phyloP scores from a whole-genome alignment of 2,888 invertebrate genomes.

The Malthinus seriepunctatus region DNA sequence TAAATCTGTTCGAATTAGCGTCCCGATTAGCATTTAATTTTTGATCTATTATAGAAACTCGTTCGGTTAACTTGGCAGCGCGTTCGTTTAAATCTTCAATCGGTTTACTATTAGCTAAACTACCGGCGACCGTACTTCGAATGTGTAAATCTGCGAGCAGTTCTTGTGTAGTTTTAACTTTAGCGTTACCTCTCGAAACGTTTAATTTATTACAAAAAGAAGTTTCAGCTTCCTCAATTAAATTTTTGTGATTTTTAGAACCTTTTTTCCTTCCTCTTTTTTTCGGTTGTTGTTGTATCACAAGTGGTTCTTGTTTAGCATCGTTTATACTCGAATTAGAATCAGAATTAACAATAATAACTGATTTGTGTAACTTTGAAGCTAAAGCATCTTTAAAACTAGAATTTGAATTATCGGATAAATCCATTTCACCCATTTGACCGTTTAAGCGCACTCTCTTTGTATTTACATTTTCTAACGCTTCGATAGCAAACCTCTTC shows the following conservation, averaged over 20 bases:
- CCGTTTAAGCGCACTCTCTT: slow-evolving; percentile 58
- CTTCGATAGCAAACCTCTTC: slow-evolving; percentile 30
- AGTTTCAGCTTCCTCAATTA: slow-evolving; percentile 59
- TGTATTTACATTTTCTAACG: slow-evolving; percentile 41
- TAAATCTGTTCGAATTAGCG: slow-evolving; percentile 48
- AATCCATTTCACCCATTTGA: slow-evolving; percentile 50
- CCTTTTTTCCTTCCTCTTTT: slow-evolving; percentile 65
- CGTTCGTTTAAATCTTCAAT: slow-evolving; percentile 51
- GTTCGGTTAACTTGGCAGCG: slow-evolving; percentile 52
- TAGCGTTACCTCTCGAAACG: slow-evolving; percentile 62
- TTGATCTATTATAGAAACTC: slow-evolving; percentile 52
- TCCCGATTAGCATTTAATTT: slow-evolving; percentile 51
- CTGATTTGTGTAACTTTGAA: slow-evolving; percentile 24
- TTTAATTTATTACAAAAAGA: slow-evolving; percentile 62
- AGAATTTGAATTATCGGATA: slow-evolving; percentile 54
- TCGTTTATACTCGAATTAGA: slow-evolving; percentile 59
- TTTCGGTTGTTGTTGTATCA: slow-evolving; percentile 55
- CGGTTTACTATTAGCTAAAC: slow-evolving; percentile 32
- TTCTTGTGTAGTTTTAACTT: slow-evolving; percentile 79
- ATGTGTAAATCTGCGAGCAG: slow-evolving; percentile 74
- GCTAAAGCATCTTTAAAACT: slow-evolving; percentile 51
- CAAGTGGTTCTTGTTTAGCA: slow-evolving; percentile 49
- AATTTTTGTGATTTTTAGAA: slow-evolving; percentile 59
- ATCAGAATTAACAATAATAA: slow-evolving; percentile 52
- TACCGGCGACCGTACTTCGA: slow-evolving; percentile 35